These are phyloP conservation scores for Rapana venosa DNA, from an alignment of 2,888 invertebrate genomes.

Conservation along the genomic window DNA sequence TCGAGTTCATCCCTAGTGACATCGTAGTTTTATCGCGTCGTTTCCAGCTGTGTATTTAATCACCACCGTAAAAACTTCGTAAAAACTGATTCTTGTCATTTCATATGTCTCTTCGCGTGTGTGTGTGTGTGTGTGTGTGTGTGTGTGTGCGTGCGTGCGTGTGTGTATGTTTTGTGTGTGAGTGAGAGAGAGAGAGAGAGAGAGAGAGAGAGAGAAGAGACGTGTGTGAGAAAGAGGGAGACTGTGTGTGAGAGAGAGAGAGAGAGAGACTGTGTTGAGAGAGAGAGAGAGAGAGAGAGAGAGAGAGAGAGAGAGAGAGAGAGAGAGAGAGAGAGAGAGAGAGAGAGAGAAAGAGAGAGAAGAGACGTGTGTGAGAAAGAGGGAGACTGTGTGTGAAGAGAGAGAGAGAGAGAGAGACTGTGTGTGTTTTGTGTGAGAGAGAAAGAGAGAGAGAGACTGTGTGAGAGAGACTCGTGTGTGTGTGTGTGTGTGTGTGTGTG, in stretches of 20 bases:
- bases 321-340: not conserved
- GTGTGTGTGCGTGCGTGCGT: slow-evolving; percentile 7
- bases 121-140: not conserved
- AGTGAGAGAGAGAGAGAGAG: not conserved
- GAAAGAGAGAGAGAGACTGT: not conserved
- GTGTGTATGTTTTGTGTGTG: slow-evolving; percentile 6
- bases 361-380: not conserved
- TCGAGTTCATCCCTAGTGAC: too few relatives aligned
- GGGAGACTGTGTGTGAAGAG: not conserved
- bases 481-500: slow-evolving; percentile 1
- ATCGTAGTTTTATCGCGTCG: too few relatives aligned
- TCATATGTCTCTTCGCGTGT: not conserved
- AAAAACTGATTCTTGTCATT: too few relatives aligned
- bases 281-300: not conserved
- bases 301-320: slow-evolving; percentile 5
- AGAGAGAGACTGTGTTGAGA: not conserved
- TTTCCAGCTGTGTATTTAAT: too few relatives aligned
- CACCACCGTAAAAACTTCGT: too few relatives aligned
- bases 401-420: too few relatives aligned
- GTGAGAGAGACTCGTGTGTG: not conserved
- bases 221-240: not conserved
- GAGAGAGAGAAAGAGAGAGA: not conserved
- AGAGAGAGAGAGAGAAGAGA: not conserved
- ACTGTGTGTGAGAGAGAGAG: not conserved
- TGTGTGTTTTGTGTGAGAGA: not conserved